These are phyloP conservation scores for Chrysolina haemoptera DNA, from an alignment of 2,888 invertebrate species.

Conservation along the genomic window DNA sequence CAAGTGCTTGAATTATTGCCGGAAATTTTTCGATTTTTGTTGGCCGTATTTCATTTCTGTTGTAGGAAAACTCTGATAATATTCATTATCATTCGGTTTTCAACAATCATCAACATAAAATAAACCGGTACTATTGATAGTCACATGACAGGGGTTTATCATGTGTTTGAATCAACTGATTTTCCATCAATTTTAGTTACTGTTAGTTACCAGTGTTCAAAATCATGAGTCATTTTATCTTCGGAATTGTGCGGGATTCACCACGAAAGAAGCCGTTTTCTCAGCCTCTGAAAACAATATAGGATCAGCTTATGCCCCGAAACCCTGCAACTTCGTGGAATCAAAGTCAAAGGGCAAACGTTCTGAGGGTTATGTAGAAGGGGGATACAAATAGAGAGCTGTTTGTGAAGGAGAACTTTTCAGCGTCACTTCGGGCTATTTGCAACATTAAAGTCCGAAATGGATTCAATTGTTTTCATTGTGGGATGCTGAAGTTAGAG, in stretches of 20 bases:
- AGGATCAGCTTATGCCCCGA: constrained; percentile 12
- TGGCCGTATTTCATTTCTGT: too few species aligned
- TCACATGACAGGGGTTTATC: too few species aligned
- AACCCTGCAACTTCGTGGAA: constrained; percentile 14
- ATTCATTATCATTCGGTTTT: too few species aligned
- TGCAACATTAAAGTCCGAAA: constrained; percentile 35
- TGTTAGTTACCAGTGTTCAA: too few species aligned
- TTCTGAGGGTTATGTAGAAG: background rate
- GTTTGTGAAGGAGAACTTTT: constrained; percentile 36
- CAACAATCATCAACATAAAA: too few species aligned
- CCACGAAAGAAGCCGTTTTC: background rate
- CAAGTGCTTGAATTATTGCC: too few species aligned
- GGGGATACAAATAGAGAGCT: constrained; percentile 25
- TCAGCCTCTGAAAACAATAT: background rate
- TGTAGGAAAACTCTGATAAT: too few species aligned
- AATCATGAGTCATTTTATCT: background rate
- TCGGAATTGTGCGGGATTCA: background rate
- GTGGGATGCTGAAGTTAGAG: background rate
- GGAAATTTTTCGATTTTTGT: too few species aligned
- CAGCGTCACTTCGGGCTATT: constrained; percentile 34
- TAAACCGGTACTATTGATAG: too few species aligned
- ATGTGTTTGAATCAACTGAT: too few species aligned
- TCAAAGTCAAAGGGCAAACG: constrained; percentile 18
- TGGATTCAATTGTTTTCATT: constrained; percentile 36
- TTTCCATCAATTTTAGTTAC: too few species aligned